Percentiles rank a stretch among this genome's conserved stretches.
phyloP scores from a whole-genome alignment of 2,113 vertebrate genomes.

The Platichthys stellatus region DNA sequence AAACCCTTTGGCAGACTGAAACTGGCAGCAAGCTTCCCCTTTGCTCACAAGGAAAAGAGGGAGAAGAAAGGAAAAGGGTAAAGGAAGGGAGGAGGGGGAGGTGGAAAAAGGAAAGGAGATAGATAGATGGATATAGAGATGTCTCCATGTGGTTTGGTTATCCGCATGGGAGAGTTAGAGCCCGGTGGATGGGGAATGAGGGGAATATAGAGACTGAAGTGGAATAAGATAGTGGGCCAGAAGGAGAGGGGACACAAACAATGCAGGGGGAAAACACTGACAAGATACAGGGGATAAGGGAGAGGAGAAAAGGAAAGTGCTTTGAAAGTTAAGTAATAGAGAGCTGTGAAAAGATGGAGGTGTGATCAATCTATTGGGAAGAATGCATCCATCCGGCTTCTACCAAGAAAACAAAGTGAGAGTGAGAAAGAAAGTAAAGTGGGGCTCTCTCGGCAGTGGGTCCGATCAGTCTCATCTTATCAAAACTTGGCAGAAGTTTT shows the following conservation, averaged over 20 bases:
- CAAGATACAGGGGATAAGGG: constrained; percentile 62
- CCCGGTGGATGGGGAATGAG: constrained; percentile 58
- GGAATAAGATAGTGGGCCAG: constrained; percentile 69
- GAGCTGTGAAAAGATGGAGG: constrained; percentile 57
- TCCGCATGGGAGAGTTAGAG: constrained; percentile 73
- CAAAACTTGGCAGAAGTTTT: constrained; percentile 77
- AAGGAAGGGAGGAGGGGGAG: constrained; percentile 39
- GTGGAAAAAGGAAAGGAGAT: constrained; percentile 74
- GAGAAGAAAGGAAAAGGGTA: constrained; percentile 64
- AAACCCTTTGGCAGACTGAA: constrained; percentile 86
- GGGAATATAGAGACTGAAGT: constrained; percentile 59
- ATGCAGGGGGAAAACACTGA: constrained; percentile 67
- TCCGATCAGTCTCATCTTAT: constrained; percentile 73
- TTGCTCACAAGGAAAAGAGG: constrained; percentile 75
- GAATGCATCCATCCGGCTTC: constrained; percentile 55
- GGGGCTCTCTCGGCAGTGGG: constrained; percentile 59
- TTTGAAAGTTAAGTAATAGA: constrained; percentile 72
- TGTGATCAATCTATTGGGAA: constrained; percentile 60
- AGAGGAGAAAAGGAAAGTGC: constrained; percentile 64
- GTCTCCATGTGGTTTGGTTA: constrained; percentile 78
- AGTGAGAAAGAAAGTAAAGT: constrained; percentile 47
- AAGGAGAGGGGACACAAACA: constrained; percentile 68
- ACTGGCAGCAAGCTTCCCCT: constrained; percentile 86
- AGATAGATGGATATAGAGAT: constrained; percentile 81
- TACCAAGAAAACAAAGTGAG: constrained; percentile 34